Base-by-base conservation (phyloP, 2,113 vertebrate genomes). In the Pseudorasbora parva region DNA sequence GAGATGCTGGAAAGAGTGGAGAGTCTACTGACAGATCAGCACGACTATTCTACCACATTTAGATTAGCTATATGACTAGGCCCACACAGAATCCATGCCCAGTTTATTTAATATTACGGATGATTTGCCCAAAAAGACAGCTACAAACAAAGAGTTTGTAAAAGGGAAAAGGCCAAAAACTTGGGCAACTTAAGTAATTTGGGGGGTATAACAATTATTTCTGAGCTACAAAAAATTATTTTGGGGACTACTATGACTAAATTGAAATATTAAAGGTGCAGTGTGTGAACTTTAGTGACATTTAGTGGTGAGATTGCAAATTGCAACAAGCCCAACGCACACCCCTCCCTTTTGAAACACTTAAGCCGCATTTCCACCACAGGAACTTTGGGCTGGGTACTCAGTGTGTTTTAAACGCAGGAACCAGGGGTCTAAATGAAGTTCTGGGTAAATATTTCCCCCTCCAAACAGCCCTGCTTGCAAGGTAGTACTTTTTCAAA, bases 1-100 rank as follows among this genome's bases (percentile, higher is more conserved):
- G 71, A 78, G 23, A 78, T 78, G 37, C 76, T 78, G 82, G 82
- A 23, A 89, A 78, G 87, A 49, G 87, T 59, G 86, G 87, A 69
- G 41, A 74, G 72, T 66, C 57, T 23, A 47, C 57, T 10, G 59
- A 79, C 54, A 41, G 68, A 75, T 78, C 56, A 84, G 21, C 79
- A 33, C 80, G 71, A 78, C 33, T 41, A 45, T 71, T 81, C 81
- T 83, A 45, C 57, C 23, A 84, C 49, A 89, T 78, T 49, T 23
- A 0, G 82, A 56, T 89, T 66, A 37, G 21, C 23, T 14, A 27
- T 12, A 23, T 43, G 41, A 41, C 27, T 4, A 59, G 54, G 21
- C 51, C 75, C 33, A 76, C 37, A 41, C 21, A 9, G 21, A 59
- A 78, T 78, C 21, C 59, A 56, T 8, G 7, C 14, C 72, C 19